Conservation (phyloP, 2,888 invertebrate species). For the Adelognathus sp. region DNA sequence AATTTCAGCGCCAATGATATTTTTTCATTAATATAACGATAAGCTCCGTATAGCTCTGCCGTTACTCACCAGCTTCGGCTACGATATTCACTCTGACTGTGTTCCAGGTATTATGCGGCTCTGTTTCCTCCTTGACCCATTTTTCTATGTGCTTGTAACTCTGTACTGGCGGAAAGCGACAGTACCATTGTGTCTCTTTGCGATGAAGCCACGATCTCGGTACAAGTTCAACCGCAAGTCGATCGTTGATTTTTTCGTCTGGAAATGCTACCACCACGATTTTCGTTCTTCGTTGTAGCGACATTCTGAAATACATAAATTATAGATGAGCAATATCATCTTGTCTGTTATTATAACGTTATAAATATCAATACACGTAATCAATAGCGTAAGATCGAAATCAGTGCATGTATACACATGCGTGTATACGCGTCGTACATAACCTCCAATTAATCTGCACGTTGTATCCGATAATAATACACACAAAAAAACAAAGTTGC, state of each 20-base stretch:
- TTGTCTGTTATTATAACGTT: too few species aligned
- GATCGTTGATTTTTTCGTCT: background rate
- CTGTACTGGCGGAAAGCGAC: background rate
- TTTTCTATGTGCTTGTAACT: background rate
- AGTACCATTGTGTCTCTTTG: background rate
- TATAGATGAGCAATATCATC: too few species aligned
- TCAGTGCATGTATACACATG: too few species aligned
- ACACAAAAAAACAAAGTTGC: too few species aligned
- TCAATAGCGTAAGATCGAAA: too few species aligned
- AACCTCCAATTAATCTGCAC: too few species aligned
- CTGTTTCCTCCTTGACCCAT: background rate
- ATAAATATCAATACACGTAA: too few species aligned
- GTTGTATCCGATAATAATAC: too few species aligned
- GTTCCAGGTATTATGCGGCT: background rate
- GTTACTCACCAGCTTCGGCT: background rate
- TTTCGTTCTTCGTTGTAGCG: background rate
- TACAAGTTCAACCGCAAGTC: background rate
- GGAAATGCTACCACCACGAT: background rate
- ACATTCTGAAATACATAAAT: background rate
- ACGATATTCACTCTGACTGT: background rate
- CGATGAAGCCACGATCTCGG: background rate
- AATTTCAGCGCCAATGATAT: background rate
- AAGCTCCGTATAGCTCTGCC: background rate
- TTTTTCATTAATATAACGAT: background rate
- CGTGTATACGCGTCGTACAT: too few species aligned